Evolutionary conservation across 1,140 invertebrate species (phyloP).

Genomic region (Nomia melanderi): DNA sequence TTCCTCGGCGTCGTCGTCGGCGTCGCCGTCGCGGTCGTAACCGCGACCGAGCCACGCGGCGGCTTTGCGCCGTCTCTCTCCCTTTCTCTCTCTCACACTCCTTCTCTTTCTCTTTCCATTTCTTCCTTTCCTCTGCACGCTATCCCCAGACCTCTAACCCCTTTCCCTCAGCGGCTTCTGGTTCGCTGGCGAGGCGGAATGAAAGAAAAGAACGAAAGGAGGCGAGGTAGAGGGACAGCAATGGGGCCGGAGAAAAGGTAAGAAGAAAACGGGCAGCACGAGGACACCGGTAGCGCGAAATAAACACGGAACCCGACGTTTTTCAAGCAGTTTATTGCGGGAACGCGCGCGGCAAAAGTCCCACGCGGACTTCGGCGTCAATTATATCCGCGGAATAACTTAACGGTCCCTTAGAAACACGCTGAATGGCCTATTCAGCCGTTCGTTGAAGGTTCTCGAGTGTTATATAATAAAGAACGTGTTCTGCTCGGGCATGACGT

Average conservation of each 20-base stretch:
- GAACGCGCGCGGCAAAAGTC: slow-evolving; percentile 68
- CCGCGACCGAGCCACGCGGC: too few relatives aligned
- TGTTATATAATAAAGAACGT: slow-evolving; percentile 80
- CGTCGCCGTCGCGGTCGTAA: too few relatives aligned
- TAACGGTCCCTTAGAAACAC: slow-evolving; percentile 80
- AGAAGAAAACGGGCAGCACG: slow-evolving; percentile 26
- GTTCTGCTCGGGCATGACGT: slow-evolving; percentile 74
- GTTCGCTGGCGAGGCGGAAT: slow-evolving; percentile 12
- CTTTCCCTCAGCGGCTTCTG: not conserved
- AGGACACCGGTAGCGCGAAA: slow-evolving; percentile 45
- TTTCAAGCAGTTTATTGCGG: slow-evolving; percentile 72
- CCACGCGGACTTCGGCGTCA: slow-evolving; percentile 77
- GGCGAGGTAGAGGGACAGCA: not conserved
- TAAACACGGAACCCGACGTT: slow-evolving; percentile 66
- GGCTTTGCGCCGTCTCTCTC: not conserved
- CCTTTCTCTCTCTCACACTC: not conserved
- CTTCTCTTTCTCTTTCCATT: slow-evolving; percentile 4
- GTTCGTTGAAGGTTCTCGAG: slow-evolving; percentile 78
- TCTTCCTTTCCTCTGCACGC: not conserved
- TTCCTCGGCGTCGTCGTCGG: too few relatives aligned
- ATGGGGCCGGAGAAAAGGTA: slow-evolving; percentile 6
- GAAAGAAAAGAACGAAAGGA: not conserved
- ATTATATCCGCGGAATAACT: slow-evolving; percentile 81
- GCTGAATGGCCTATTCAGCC: slow-evolving; percentile 80
- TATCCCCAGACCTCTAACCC: not conserved